Base-by-base conservation (phyloP, 2,888 invertebrate species). In the Alloscopus bannaensis region DNA sequence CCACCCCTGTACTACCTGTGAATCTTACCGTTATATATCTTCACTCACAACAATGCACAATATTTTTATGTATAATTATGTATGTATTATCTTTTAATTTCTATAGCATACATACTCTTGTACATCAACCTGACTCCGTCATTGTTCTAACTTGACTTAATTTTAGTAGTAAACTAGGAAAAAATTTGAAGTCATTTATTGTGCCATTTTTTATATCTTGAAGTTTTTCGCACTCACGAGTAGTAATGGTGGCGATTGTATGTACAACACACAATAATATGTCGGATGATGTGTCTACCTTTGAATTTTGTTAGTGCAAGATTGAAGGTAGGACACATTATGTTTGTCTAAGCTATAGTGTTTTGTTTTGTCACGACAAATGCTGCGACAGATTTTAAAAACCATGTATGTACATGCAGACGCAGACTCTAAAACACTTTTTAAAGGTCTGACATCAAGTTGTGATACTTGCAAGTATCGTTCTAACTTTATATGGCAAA, bases 141-240 rank as follows among this genome's bases (percentile, higher is more conserved):
- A 20, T 13, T 59, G 59, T 31, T 50, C 18, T n/a, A n/a, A n/a
- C 31, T 22, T 31, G 55, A 55, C 55, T n/a, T 59, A 59, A 18
- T 59, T 18, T 26, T 24, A 57, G 31, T 20, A 50, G 18, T 22
- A 24, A 36, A 60, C 60, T 36, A 36, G n/a, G 28, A 57, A 11
- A n/a, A 18, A 40, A 60, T 13, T 20, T 40, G 64, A 28, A 64
- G 40, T 62, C 62, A 64, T 64, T 64, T 64, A 64, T 64, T 64
- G 64, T 64, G 64, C 64, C 64, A 64, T 28, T 64, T 62, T n/a
- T 42, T 24, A 24, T 26, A 45, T 64, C 45, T 64, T 47, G 13
- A 18, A 31, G 50, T 57, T 57, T 28, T 45, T 45, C 47, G 20
- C 11, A 60, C 16, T 24, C 59, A 59, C 16, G 20, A 31, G 16